Percentiles rank a stretch among this genome's conserved stretches.
These are phyloP conservation scores for Sorex araneus DNA, from an alignment of 2,113 vertebrate genomes.

Conservation along the genomic window DNA sequence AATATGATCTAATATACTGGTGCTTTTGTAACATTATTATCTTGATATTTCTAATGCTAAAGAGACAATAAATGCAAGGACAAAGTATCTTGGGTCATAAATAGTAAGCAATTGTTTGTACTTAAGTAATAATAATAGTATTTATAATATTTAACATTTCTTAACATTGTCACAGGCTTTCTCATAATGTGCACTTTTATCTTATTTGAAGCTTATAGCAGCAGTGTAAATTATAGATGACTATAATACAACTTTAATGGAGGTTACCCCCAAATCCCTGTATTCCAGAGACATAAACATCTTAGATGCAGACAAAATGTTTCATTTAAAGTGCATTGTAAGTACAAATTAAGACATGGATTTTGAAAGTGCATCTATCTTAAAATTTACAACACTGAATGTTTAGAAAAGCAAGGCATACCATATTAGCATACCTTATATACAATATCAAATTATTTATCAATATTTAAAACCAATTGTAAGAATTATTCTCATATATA, in stretches of 20 bases:
- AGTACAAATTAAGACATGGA: slow-evolving; percentile 23
- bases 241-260: slow-evolving; percentile 68
- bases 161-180: slow-evolving; percentile 44
- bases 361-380: not conserved
- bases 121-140: slow-evolving; percentile 41
- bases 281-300: slow-evolving; percentile 54
- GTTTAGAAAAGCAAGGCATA: slow-evolving; percentile 39
- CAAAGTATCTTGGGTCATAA: slow-evolving; percentile 14
- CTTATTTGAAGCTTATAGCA: slow-evolving; percentile 44
- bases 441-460: not conserved
- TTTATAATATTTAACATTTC: slow-evolving; percentile 35
- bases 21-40: not conserved
- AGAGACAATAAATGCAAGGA: slow-evolving; percentile 48
- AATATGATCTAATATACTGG: not conserved
- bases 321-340: slow-evolving; percentile 59
- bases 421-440: no score
- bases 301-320: not conserved
- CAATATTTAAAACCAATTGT: slow-evolving; percentile 59
- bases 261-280: slow-evolving; percentile 34
- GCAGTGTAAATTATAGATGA: slow-evolving; percentile 73
- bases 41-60: slow-evolving; percentile 7
- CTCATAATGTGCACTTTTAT: slow-evolving; percentile 37
- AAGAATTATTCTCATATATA: slow-evolving; percentile 25
- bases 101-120: slow-evolving; percentile 36
- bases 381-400: slow-evolving; percentile 64